Evolutionary conservation across 2,797 vertebrate species (phyloP).

Genomic region (Phataginus tricuspis): DNA sequence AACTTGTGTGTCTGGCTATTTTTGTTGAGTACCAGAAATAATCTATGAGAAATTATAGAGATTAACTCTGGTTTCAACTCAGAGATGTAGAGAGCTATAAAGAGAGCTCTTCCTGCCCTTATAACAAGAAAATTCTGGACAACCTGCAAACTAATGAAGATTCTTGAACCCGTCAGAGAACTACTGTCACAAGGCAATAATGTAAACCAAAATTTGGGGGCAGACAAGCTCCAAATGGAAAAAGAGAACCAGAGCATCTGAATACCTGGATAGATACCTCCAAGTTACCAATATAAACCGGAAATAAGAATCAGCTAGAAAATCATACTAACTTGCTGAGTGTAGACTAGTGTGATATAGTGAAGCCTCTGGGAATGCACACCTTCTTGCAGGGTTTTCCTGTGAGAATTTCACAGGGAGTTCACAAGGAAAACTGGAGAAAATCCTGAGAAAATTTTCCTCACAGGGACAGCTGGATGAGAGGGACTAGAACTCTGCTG

Average conservation of each 20-base stretch:
- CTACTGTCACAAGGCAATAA: not conserved
- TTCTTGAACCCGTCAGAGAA: not conserved
- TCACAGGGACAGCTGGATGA: not conserved
- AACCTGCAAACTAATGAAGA: conserved; percentile 8
- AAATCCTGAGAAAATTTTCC: conserved; percentile 28
- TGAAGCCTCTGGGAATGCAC: not conserved
- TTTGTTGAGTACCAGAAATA: not conserved
- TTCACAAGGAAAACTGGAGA: not conserved
- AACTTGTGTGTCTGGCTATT: not conserved
- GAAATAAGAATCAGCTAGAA: not conserved
- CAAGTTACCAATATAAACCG: not conserved
- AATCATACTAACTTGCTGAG: not conserved
- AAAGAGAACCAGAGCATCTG: not conserved
- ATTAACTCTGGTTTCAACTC: conserved; percentile 19
- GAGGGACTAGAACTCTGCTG: not conserved
- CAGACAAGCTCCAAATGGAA: not conserved
- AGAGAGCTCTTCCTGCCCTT: not conserved
- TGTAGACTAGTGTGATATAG: not conserved
- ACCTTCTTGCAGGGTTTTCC: not conserved
- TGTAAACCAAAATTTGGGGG: not conserved
- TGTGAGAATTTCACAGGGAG: not conserved
- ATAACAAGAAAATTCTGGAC: not conserved
- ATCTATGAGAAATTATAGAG: conserved; percentile 1
- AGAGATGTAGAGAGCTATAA: conserved; percentile 1
- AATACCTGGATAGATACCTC: not conserved